Conservation (phyloP, 2,888 invertebrate species). For the Villa cingulata region DNA sequence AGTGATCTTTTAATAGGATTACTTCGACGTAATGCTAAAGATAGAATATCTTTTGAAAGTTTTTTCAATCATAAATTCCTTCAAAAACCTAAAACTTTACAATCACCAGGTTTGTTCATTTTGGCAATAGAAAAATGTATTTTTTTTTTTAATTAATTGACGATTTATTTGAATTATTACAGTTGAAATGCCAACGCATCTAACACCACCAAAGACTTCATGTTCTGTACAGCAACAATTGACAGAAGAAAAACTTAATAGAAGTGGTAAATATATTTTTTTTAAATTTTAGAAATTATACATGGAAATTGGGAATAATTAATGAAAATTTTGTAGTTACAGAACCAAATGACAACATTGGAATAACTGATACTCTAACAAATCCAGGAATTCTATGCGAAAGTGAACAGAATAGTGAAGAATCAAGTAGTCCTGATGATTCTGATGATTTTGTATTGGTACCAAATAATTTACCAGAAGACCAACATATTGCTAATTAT, state of each 20-base stretch:
- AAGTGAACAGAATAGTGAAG: conserved; percentile 35
- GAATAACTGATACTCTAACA: conserved; percentile 44
- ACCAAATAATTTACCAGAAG: conserved; percentile 51
- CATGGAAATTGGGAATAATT: no score
- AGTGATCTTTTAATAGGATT: conserved; percentile 75
- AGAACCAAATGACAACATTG: conserved; percentile 40
- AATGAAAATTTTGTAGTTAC: not conserved
- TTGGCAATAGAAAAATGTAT: no score
- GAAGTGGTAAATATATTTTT: conserved; percentile 16
- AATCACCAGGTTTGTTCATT: conserved; percentile 33
- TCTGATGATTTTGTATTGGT: conserved; percentile 72
- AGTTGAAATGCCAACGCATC: conserved; percentile 31
- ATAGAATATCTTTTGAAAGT: conserved; percentile 89
- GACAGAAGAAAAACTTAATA: conserved; percentile 24
- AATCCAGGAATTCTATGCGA: conserved; percentile 42
- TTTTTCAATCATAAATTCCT: conserved; percentile 93
- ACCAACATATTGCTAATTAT: conserved; percentile 36
- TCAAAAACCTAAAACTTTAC: conserved; percentile 47
- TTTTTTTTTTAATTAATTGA: not conserved
- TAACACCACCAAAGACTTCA: conserved; percentile 34
- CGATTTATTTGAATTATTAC: not conserved
- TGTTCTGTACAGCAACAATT: conserved; percentile 37
- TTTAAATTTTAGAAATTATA: not conserved
- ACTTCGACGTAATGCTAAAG: conserved; percentile 81
- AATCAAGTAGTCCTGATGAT: conserved; percentile 52